phyloP scores from a whole-genome alignment of 2,113 vertebrate genomes.

The Calidris pugnax region DNA sequence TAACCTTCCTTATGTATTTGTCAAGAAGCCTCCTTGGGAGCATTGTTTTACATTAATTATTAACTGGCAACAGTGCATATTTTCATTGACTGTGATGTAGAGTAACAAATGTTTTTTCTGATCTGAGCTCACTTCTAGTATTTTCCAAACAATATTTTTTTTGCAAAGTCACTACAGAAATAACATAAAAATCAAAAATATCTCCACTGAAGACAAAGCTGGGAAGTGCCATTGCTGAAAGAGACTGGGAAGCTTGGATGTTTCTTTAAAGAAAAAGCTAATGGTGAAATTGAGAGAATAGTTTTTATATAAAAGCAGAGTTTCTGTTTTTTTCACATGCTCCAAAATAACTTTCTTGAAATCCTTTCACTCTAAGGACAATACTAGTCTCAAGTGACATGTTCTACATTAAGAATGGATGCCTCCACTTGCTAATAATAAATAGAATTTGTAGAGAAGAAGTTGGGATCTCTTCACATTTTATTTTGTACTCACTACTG shows the following conservation, averaged over 20 bases:
- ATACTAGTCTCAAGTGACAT: neutral
- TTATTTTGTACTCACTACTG: neutral
- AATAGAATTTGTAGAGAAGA: neutral
- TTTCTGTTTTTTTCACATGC: neutral
- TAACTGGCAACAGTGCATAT: neutral
- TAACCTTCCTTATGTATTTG: neutral
- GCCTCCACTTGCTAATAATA: neutral
- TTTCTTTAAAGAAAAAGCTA: neutral
- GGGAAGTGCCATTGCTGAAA: neutral
- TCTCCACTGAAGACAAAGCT: neutral
- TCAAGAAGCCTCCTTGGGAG: neutral
- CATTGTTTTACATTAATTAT: neutral
- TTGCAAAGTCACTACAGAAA: neutral
- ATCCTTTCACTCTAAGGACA: neutral
- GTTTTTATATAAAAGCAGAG: neutral
- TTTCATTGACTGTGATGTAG: neutral
- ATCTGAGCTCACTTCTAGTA: neutral
- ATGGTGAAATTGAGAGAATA: neutral
- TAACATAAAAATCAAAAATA: neutral
- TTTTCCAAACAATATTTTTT: neutral
- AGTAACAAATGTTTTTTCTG: neutral
- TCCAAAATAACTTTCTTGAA: neutral
- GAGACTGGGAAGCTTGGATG: accelerated
- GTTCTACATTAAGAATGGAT: neutral
- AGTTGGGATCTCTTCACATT: neutral